Percentiles rank a stretch among this genome's conserved stretches.
Evolutionary conservation across 1,140 invertebrate genomes (phyloP).

Genomic region (Brachionus manjavacas): DNA sequence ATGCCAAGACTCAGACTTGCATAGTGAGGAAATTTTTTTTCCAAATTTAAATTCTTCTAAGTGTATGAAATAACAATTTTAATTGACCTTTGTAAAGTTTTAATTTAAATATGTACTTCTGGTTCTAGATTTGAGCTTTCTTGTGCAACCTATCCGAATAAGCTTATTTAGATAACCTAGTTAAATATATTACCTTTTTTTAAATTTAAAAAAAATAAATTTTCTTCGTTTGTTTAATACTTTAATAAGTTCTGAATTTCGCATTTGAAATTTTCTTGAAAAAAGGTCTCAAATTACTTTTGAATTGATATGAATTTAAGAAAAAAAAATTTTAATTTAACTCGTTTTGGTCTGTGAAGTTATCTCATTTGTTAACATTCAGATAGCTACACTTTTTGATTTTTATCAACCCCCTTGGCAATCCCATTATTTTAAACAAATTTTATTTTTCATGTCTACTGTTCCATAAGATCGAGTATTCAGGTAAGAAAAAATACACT

Average conservation of each 20-base stretch:
- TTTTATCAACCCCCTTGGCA: background rate
- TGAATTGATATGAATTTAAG: background rate
- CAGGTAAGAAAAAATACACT: background rate
- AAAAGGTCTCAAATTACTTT: background rate
- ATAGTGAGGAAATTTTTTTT: background rate
- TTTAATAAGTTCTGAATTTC: background rate
- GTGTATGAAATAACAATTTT: background rate
- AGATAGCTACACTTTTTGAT: background rate
- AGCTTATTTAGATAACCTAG: background rate
- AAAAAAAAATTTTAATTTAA: background rate
- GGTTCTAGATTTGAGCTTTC: background rate
- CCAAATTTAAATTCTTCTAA: background rate
- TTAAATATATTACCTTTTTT: background rate
- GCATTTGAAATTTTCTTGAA: background rate
- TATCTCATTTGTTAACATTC: background rate
- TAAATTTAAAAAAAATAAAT: background rate
- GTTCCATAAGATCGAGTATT: slow-evolving; percentile 1
- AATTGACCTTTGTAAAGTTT: background rate
- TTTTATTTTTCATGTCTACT: background rate
- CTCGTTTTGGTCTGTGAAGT: background rate
- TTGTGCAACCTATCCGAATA: background rate
- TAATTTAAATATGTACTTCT: background rate
- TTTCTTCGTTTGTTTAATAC: background rate
- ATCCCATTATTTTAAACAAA: background rate
- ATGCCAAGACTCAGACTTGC: too few species aligned